These are phyloP conservation scores for Columba janthina DNA, from an alignment of 2,113 vertebrate genomes.

Conservation along the genomic window DNA sequence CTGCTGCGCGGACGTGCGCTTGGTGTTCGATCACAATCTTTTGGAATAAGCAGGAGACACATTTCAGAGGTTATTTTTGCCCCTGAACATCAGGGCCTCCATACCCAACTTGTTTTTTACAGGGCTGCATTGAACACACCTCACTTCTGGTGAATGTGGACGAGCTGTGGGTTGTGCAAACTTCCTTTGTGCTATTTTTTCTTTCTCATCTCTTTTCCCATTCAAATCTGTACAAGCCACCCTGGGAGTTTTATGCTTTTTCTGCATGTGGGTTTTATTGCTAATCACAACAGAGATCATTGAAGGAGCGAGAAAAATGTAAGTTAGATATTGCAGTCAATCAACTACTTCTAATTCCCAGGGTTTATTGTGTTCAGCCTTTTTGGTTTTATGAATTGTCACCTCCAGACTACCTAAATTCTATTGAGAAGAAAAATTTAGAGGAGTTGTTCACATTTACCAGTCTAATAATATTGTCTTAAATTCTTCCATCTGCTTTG, in stretches of 20 bases:
- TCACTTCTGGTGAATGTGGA: not conserved
- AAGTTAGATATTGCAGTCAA: not conserved
- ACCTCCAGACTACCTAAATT: not conserved
- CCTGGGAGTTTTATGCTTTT: not conserved
- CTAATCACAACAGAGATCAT: not conserved
- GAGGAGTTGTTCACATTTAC: not conserved
- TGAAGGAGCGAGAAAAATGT: not conserved
- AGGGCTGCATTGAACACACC: not conserved
- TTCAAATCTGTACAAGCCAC: not conserved
- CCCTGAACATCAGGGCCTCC: not conserved
- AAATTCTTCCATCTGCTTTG: not conserved
- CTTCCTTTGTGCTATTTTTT: not conserved
- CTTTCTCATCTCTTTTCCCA: not conserved
- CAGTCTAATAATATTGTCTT: not conserved
- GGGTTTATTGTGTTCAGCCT: not conserved
- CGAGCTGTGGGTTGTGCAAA: not conserved
- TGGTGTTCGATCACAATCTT: not conserved
- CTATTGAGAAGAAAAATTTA: not conserved
- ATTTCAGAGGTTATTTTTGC: not conserved
- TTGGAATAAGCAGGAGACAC: not conserved
- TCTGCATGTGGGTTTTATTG: conserved; percentile 1
- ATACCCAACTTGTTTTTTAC: not conserved
- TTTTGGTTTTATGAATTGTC: conserved; percentile 14
- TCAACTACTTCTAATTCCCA: not conserved
- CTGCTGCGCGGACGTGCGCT: not conserved